A percentile compares a stretch with the other conserved stretches of the same genome.
Conservation (phyloP, 2,797 vertebrate species). For the Epinephelus awoara region DNA sequence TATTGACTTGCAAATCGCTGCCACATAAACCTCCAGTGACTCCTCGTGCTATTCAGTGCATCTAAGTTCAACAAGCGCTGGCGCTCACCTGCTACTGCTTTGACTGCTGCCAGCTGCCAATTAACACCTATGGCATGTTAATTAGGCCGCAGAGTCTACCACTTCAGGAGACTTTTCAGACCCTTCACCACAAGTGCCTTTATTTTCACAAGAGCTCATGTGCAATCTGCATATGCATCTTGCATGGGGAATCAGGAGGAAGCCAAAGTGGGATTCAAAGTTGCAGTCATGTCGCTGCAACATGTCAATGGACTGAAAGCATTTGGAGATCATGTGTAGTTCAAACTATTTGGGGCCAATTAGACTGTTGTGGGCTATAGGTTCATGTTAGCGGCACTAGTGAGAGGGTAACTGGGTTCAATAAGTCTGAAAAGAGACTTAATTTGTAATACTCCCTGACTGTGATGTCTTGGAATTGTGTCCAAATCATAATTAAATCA, state of each 20-base stretch:
- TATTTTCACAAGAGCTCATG: constrained; percentile 77
- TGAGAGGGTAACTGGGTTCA: constrained; percentile 7
- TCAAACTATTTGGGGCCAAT: constrained; percentile 41
- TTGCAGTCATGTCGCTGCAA: constrained; percentile 40
- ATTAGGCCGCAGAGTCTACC: constrained; percentile 82
- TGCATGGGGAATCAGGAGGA: constrained; percentile 62
- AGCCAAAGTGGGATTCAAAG: constrained; percentile 44
- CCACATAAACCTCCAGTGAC: constrained; percentile 72
- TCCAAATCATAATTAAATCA: neutral
- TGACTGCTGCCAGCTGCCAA: constrained; percentile 82
- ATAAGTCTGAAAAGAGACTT: neutral
- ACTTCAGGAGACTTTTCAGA: constrained; percentile 84
- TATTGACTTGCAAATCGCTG: constrained; percentile 83
- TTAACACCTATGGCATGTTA: constrained; percentile 88
- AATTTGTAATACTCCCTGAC: neutral
- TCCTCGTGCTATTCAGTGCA: constrained; percentile 72
- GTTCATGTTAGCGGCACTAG: constrained; percentile 1
- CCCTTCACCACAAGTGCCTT: constrained; percentile 82
- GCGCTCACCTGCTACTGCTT: constrained; percentile 81
- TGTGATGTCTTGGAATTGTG: neutral
- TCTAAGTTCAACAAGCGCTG: constrained; percentile 75
- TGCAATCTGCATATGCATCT: constrained; percentile 79
- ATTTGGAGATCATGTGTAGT: constrained; percentile 50
- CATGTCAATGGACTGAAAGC: constrained; percentile 42
- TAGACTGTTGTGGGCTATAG: constrained; percentile 31